Percentiles rank a stretch among this genome's conserved stretches.
phyloP scores from a whole-genome alignment of 2,888 invertebrate species.

The Cyclophora punctaria region DNA sequence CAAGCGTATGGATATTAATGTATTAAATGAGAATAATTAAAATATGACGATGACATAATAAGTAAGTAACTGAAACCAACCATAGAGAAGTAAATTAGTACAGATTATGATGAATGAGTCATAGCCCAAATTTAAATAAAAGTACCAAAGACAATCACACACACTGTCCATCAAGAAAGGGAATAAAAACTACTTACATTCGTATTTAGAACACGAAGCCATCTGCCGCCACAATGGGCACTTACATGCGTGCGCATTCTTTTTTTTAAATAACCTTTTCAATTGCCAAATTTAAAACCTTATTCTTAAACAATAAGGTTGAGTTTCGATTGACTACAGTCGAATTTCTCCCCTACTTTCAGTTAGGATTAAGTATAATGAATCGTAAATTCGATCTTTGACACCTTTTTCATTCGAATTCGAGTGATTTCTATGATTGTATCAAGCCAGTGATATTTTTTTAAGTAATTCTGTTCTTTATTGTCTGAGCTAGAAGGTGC shows the following conservation, averaged over 20 bases:
- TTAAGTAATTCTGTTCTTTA: constrained; percentile 3
- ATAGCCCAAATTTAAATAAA: no score
- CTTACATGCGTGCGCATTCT: constrained; percentile 61
- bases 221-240: constrained; percentile 71
- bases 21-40: no score
- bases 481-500: neutral
- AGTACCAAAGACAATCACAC: neutral
- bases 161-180: constrained; percentile 18
- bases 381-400: constrained; percentile 76
- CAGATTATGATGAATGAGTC: no score
- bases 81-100: no score
- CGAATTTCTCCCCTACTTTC: constrained; percentile 45
- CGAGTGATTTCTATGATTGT: constrained; percentile 64
- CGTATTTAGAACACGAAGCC: constrained; percentile 43
- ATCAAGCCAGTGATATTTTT: constrained; percentile 15
- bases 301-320: constrained; percentile 1
- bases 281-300: constrained; percentile 6
- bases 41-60: no score
- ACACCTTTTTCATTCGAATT: constrained; percentile 73
- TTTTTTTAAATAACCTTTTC: constrained; percentile 57
- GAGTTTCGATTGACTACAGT: constrained; percentile 11
- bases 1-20: no score
- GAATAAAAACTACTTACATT: constrained; percentile 27
- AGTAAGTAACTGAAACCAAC: no score
- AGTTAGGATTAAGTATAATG: constrained; percentile 72